Conservation (phyloP, 2,888 invertebrate species). For the Leptopterna dolabrata region DNA sequence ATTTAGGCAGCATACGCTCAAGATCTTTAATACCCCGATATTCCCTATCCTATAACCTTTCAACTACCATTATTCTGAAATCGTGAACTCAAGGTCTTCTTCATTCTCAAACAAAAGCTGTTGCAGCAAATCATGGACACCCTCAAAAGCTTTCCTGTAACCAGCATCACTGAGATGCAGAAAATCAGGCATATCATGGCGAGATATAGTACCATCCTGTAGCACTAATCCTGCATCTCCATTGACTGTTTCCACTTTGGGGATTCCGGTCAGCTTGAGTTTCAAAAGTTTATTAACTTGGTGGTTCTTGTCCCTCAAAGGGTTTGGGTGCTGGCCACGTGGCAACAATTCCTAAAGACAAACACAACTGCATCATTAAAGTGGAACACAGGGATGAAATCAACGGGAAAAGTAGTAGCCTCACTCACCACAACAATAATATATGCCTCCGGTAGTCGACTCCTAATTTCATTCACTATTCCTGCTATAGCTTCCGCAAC, state of each 20-base stretch:
- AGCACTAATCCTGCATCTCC: slow-evolving; percentile 85
- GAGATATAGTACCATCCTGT: slow-evolving; percentile 83
- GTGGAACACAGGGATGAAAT: background rate
- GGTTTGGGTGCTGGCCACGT: slow-evolving; percentile 87
- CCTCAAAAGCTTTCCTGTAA: slow-evolving; percentile 87
- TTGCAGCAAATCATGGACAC: slow-evolving; percentile 81
- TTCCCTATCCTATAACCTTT: background rate
- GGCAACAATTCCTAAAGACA: slow-evolving; percentile 81
- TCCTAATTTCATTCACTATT: slow-evolving; percentile 79
- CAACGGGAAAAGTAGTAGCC: background rate
- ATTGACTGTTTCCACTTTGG: slow-evolving; percentile 81
- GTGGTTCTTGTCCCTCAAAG: slow-evolving; percentile 79
- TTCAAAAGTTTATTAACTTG: slow-evolving; percentile 80
- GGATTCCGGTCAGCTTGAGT: slow-evolving; percentile 72
- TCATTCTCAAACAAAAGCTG: slow-evolving; percentile 80
- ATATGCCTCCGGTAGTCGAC: slow-evolving; percentile 82
- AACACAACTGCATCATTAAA: background rate
- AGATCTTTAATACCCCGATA: background rate
- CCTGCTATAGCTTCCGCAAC: slow-evolving; percentile 84
- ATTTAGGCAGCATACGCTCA: slow-evolving; percentile 48
- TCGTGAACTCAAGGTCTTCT: slow-evolving; percentile 67
- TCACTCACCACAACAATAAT: slow-evolving; percentile 86
- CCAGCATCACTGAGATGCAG: slow-evolving; percentile 87
- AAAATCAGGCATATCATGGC: slow-evolving; percentile 93
- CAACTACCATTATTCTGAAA: slow-evolving; percentile 40